phyloP scores from a whole-genome alignment of 2,888 invertebrate species.

The Ormyrus rosae region DNA sequence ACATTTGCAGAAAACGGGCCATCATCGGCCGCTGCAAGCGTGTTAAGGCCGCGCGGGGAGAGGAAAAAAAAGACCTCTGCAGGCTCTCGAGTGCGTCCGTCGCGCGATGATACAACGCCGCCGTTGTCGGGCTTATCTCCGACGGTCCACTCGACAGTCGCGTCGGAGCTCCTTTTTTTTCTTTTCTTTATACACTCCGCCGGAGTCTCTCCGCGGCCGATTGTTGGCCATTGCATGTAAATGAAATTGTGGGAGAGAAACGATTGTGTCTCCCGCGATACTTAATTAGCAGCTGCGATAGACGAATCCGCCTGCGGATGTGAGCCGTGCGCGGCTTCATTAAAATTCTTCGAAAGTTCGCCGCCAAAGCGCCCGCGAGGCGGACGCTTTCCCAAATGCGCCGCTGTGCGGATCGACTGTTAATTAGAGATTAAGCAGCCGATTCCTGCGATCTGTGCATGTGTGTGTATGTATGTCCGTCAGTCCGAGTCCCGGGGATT shows the following conservation, averaged over 20 bases:
- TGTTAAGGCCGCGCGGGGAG: no score
- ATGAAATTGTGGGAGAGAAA: slow-evolving; percentile 47
- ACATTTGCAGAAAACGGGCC: no score
- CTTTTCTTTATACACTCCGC: no score
- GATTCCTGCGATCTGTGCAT: background rate
- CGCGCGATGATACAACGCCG: no score
- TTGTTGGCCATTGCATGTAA: slow-evolving; percentile 47
- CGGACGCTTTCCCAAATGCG: slow-evolving; percentile 9
- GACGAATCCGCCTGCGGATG: slow-evolving; percentile 33
- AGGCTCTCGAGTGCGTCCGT: no score
- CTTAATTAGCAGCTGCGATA: slow-evolving; percentile 41
- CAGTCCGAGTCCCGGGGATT: background rate
- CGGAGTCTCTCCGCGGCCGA: slow-evolving; percentile 11
- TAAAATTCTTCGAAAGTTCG: slow-evolving; percentile 44
- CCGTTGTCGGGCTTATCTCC: background rate
- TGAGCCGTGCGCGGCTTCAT: slow-evolving; percentile 10
- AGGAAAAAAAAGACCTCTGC: no score
- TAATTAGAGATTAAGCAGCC: slow-evolving; percentile 37
- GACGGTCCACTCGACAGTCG: slow-evolving; percentile 19
- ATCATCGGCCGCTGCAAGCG: no score
- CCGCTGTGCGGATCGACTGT: slow-evolving; percentile 17
- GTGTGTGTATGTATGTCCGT: background rate
- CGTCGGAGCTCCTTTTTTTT: slow-evolving; percentile 6
- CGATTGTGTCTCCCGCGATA: slow-evolving; percentile 26
- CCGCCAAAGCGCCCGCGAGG: background rate